Conservation (phyloP, 2,888 invertebrate species). For the Ptycholaimellus sp. region DNA sequence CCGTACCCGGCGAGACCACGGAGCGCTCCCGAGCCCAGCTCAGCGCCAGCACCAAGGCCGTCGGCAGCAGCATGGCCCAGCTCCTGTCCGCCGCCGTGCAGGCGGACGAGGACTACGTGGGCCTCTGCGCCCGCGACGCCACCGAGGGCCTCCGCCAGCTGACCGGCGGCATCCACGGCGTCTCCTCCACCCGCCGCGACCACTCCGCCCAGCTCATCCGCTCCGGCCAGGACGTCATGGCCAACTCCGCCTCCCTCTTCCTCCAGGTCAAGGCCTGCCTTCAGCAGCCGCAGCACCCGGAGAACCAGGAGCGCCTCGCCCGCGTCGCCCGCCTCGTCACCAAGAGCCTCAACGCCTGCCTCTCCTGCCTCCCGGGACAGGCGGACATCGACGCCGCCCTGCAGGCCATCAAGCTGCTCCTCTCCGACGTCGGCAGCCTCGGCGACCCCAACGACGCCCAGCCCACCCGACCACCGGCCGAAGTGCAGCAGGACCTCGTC, state of each 20-base stretch:
- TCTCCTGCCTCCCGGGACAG: slow-evolving; percentile 71
- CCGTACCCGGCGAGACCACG: slow-evolving; percentile 52
- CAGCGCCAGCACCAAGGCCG: slow-evolving; percentile 9
- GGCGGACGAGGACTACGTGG: slow-evolving; percentile 45
- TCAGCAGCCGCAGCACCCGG: slow-evolving; percentile 40
- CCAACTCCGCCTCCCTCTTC: slow-evolving; percentile 49
- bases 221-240: slow-evolving; percentile 50
- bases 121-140: slow-evolving; percentile 17
- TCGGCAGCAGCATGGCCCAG: slow-evolving; percentile 54
- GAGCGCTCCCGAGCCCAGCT: slow-evolving; percentile 7
- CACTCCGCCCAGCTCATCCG: slow-evolving; percentile 26
- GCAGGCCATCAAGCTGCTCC: slow-evolving; percentile 46
- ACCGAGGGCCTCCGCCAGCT: slow-evolving; percentile 45
- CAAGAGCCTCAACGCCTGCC: slow-evolving; percentile 41
- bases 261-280: slow-evolving; percentile 56
- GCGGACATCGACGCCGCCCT: slow-evolving; percentile 73
- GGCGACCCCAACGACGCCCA: slow-evolving; percentile 3
- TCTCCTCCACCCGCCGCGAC: slow-evolving; percentile 42
- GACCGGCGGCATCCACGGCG: slow-evolving; percentile 48
- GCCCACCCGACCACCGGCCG: slow-evolving; percentile 26
- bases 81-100: slow-evolving; percentile 59
- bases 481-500: slow-evolving; percentile 60
- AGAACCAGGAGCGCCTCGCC: slow-evolving; percentile 39
- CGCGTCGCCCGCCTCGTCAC: slow-evolving; percentile 29
- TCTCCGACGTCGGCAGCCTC: slow-evolving; percentile 39